phyloP scores from a whole-genome alignment of 2,113 vertebrate species.

The Mandrillus leucophaeus region DNA sequence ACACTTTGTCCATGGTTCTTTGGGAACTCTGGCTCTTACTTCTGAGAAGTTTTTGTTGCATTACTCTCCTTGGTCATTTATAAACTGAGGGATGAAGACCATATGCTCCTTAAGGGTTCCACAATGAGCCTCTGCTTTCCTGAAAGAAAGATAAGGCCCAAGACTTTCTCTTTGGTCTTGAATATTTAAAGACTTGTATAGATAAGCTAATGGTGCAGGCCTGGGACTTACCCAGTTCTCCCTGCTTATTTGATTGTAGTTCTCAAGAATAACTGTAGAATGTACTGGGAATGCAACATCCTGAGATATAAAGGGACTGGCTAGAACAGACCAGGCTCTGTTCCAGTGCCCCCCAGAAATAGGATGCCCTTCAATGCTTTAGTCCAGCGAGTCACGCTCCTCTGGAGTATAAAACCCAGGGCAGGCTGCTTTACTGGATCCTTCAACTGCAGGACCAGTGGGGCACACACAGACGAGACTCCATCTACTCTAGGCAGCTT shows the following conservation, averaged over 20 bases:
- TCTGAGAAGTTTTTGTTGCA: neutral
- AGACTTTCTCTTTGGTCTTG: neutral
- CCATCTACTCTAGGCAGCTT: too few relatives aligned
- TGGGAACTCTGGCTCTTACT: neutral
- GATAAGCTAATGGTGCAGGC: neutral
- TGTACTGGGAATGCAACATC: neutral
- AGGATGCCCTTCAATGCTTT: neutral
- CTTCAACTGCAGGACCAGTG: neutral
- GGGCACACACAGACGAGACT: too few relatives aligned
- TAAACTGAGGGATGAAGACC: neutral
- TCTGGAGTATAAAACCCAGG: too few relatives aligned
- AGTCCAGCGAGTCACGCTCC: too few relatives aligned
- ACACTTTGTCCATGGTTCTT: accelerated
- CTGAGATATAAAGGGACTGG: neutral
- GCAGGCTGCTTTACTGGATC: neutral
- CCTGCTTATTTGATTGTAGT: neutral
- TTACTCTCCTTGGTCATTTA: neutral
- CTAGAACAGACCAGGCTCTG: too few relatives aligned
- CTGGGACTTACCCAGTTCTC: neutral
- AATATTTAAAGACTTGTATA: neutral
- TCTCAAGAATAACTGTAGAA: neutral
- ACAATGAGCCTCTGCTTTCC: neutral
- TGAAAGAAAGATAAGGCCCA: neutral
- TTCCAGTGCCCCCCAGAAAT: neutral
- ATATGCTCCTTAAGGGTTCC: neutral